Conservation (phyloP, 2,113 vertebrate species). For the Oryzias javanicus region DNA sequence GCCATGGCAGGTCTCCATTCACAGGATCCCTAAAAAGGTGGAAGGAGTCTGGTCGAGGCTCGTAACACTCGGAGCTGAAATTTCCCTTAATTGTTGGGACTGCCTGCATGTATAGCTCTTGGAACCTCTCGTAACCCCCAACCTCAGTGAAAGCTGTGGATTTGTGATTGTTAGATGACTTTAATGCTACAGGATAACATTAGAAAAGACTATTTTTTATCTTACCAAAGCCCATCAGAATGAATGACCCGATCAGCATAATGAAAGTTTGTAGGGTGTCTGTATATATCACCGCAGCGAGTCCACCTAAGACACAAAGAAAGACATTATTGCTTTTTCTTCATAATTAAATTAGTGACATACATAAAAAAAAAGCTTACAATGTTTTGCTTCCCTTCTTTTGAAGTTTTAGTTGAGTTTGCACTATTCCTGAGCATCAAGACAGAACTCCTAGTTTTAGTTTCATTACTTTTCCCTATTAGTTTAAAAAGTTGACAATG, state of each 20-base stretch:
- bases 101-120: conserved; percentile 83
- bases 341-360: no score
- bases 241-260: conserved; percentile 91
- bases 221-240: conserved; percentile 92
- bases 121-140: conserved; percentile 83
- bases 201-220: neutral
- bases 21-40: conserved; percentile 87
- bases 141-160: conserved; percentile 84
- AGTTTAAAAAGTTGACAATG: neutral
- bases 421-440: conserved; percentile 25
- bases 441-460: conserved; percentile 27
- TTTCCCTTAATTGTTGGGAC: conserved; percentile 59
- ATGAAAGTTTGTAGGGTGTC: conserved; percentile 92
- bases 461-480: conserved; percentile 1
- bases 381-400: conserved; percentile 1
- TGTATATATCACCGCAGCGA: conserved; percentile 97
- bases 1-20: conserved; percentile 90
- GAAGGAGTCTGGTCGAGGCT: conserved; percentile 84
- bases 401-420: conserved; percentile 12
- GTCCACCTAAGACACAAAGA: conserved; percentile 78
- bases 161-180: neutral
- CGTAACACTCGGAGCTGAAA: conserved; percentile 74
- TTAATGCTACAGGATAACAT: neutral
- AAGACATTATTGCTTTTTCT: neutral
- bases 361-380: neutral